Evolutionary conservation across 37 sponge, comb jelly and placozoan genomes (phyloP).

Genomic region (Aphrocallistes beatrix): DNA sequence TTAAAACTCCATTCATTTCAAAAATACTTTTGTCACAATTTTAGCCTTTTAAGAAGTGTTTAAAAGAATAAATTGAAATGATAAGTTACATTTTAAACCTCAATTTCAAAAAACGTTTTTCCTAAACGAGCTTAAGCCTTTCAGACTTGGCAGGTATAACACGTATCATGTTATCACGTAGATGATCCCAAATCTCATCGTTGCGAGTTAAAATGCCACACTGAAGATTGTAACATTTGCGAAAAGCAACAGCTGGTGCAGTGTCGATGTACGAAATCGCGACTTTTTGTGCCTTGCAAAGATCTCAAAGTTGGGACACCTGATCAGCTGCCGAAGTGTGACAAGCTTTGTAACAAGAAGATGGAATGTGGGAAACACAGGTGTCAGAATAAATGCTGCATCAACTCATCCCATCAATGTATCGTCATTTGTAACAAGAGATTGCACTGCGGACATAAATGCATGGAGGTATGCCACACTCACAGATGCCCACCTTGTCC

Average conservation of each 20-base stretch:
- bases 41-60: no score
- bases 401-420: slow-evolving; percentile 22
- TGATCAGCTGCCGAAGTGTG: slow-evolving; percentile 29
- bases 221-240: slow-evolving; percentile 67
- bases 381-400: slow-evolving; percentile 1
- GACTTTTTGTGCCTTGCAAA: neutral
- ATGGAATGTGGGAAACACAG: slow-evolving; percentile 64
- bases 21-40: no score
- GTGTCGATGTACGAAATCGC: slow-evolving; percentile 53
- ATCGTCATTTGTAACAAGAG: slow-evolving; percentile 35
- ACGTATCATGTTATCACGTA: no score
- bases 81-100: no score
- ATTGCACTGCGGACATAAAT: slow-evolving; percentile 49
- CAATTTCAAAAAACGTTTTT: no score
- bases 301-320: neutral
- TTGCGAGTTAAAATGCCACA: slow-evolving; percentile 59
- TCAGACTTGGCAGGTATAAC: no score
- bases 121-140: no score
- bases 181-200: slow-evolving; percentile 29
- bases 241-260: slow-evolving; percentile 21
- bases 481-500: slow-evolving; percentile 25
- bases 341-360: slow-evolving; percentile 54
- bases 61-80: no score
- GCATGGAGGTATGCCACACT: slow-evolving; percentile 42
- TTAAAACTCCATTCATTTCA: no score